Conservation (phyloP, 2,888 invertebrate species). For the Dendrolimus pini region DNA sequence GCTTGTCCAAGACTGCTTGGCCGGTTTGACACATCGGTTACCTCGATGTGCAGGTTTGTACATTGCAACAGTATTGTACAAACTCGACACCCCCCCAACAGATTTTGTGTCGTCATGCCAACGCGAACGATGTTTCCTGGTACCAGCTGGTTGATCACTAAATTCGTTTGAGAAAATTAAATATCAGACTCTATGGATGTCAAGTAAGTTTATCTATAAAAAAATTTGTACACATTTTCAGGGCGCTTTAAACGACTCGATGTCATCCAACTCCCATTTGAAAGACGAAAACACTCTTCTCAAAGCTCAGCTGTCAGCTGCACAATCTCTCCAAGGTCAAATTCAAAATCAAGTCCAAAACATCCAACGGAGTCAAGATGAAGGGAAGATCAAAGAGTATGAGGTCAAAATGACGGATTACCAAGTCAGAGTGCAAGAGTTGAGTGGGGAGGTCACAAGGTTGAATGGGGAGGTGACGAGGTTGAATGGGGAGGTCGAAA, state of each 20-base stretch:
- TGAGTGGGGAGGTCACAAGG: conserved; percentile 28
- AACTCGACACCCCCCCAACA: too few species aligned
- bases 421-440: conserved; percentile 18
- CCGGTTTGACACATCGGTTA: too few species aligned
- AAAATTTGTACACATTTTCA: conserved; percentile 19
- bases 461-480: conserved; percentile 25
- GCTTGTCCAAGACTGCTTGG: too few species aligned
- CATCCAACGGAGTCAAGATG: conserved; percentile 8
- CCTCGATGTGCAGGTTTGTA: too few species aligned
- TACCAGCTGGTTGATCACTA: too few species aligned
- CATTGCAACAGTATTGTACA: too few species aligned
- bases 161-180: too few species aligned
- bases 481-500: conserved; percentile 23
- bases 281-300: conserved; percentile 92
- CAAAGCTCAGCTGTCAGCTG: conserved; percentile 81
- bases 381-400: conserved; percentile 16
- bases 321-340: conserved; percentile 17
- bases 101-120: too few species aligned
- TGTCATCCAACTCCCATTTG: conserved; percentile 83
- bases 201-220: background rate
- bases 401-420: conserved; percentile 16
- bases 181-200: too few species aligned
- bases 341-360: conserved; percentile 9
- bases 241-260: conserved; percentile 78
- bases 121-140: too few species aligned